Conservation (phyloP, 64 coral and sea anemone species). For the Hydrozoanthus tunicans region DNA sequence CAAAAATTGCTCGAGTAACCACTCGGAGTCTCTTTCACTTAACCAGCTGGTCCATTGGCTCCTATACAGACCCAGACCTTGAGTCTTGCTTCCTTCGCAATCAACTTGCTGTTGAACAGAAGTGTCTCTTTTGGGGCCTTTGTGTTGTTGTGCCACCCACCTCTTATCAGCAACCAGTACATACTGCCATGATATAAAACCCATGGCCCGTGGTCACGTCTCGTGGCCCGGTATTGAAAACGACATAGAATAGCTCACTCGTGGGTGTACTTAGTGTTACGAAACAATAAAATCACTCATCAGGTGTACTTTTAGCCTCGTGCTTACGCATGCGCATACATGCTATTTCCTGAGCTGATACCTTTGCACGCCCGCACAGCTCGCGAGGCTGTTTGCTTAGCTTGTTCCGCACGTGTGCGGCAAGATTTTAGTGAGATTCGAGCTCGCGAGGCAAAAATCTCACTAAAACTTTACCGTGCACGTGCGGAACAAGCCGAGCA, state of each 20-base stretch:
- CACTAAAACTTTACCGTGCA: too few species aligned
- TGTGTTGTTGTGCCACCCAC: not conserved
- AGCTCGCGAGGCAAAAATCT: too few species aligned
- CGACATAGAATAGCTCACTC: not conserved
- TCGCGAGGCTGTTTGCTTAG: too few species aligned
- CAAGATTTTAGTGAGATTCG: too few species aligned
- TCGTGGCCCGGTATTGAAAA: not conserved
- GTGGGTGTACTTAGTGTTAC: not conserved
- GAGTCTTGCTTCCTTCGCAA: conserved; percentile 9
- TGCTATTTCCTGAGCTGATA: too few species aligned
- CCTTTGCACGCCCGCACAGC: too few species aligned
- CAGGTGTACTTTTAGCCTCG: too few species aligned
- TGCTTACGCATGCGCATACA: too few species aligned
- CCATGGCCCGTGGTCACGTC: not conserved
- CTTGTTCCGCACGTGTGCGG: too few species aligned
- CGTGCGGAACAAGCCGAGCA: too few species aligned
- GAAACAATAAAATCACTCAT: too few species aligned
- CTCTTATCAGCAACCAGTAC: not conserved
- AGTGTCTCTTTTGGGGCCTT: conserved; percentile 34
- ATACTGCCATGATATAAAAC: not conserved
- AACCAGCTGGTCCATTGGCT: not conserved
- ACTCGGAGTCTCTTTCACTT: conserved; percentile 2
- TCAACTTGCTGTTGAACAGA: conserved; percentile 26
- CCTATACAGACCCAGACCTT: conserved; percentile 1
- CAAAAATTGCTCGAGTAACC: conserved; percentile 2